A percentile compares a stretch with the other conserved stretches of the same genome.
Conservation (phyloP, 2,113 vertebrate species). For the Crypturellus undulatus region DNA sequence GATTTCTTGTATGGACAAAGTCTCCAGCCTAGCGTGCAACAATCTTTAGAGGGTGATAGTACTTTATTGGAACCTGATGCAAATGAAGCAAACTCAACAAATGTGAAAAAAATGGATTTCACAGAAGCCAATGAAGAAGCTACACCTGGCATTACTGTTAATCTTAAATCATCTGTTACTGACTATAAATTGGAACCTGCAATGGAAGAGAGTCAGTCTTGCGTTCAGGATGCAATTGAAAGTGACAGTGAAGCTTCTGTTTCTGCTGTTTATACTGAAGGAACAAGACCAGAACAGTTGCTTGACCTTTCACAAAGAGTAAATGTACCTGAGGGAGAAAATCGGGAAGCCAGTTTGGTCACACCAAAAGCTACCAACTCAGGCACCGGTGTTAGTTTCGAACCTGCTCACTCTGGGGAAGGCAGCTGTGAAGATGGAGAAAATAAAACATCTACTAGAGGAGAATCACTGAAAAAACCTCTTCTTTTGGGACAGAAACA, state of each 20-base stretch:
- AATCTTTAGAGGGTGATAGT: slow-evolving; percentile 24
- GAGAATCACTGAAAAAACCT: slow-evolving; percentile 24
- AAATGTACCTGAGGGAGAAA: slow-evolving; percentile 16
- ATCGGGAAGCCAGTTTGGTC: slow-evolving; percentile 20
- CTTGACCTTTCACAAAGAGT: slow-evolving; percentile 70
- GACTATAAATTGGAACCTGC: slow-evolving; percentile 11
- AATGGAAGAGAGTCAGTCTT: slow-evolving; percentile 24
- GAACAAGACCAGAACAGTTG: slow-evolving; percentile 88
- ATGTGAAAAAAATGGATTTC: slow-evolving; percentile 4
- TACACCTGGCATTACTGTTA: background rate
- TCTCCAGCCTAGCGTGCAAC: slow-evolving; percentile 39
- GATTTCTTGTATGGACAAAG: slow-evolving; percentile 87
- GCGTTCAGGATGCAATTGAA: background rate
- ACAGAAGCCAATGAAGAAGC: background rate
- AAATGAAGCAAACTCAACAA: background rate
- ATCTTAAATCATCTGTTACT: background rate
- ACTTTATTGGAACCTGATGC: slow-evolving; percentile 2
- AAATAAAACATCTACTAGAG: slow-evolving; percentile 32
- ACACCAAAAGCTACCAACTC: background rate
- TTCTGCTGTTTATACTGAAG: slow-evolving; percentile 75
- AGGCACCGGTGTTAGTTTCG: background rate
- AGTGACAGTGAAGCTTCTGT: background rate
- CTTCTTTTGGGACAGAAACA: slow-evolving; percentile 82
- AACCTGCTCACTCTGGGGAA: slow-evolving; percentile 65
- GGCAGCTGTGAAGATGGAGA: slow-evolving; percentile 74